Evolutionary conservation across 2,888 invertebrate species (phyloP).

Genomic region (Conus canariensis): DNA sequence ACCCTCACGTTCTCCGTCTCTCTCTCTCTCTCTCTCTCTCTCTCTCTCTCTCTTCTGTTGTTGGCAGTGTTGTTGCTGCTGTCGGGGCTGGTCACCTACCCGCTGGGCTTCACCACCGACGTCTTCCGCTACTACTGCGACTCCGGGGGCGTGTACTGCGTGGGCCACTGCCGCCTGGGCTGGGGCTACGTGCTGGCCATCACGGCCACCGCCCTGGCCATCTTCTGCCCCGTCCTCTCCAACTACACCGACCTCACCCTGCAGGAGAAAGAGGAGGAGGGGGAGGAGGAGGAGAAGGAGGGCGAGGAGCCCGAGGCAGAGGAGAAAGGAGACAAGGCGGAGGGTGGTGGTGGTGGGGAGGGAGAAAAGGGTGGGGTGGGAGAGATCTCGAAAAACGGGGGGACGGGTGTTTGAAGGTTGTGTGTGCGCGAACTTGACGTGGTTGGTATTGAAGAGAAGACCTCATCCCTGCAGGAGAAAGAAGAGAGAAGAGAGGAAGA

Average conservation of each 20-base stretch:
- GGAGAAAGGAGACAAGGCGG: neutral
- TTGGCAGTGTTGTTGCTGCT: conserved; percentile 77
- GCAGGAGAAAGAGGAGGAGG: neutral
- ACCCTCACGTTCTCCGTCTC: neutral
- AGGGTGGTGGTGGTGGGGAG: neutral
- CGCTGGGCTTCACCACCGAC: conserved; percentile 77
- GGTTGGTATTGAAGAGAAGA: no score
- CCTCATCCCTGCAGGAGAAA: neutral
- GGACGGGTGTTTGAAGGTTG: neutral
- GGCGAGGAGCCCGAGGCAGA: neutral
- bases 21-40: neutral
- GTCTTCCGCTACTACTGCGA: conserved; percentile 77
- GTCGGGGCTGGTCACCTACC: conserved; percentile 77
- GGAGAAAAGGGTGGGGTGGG: neutral
- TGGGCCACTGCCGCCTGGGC: conserved; percentile 77
- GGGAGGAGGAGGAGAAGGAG: neutral
- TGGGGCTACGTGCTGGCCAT: conserved; percentile 79
- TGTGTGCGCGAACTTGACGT: no score
- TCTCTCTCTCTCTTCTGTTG: conserved; percentile 58
- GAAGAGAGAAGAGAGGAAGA: neutral
- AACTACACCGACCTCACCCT: conserved; percentile 53
- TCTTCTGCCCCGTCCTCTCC: conserved; percentile 78
- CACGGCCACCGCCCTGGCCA: conserved; percentile 76
- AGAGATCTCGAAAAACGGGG: neutral
- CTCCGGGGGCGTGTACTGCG: conserved; percentile 63